Conservation (phyloP, 2,888 invertebrate species). For the Julus scanicus region DNA sequence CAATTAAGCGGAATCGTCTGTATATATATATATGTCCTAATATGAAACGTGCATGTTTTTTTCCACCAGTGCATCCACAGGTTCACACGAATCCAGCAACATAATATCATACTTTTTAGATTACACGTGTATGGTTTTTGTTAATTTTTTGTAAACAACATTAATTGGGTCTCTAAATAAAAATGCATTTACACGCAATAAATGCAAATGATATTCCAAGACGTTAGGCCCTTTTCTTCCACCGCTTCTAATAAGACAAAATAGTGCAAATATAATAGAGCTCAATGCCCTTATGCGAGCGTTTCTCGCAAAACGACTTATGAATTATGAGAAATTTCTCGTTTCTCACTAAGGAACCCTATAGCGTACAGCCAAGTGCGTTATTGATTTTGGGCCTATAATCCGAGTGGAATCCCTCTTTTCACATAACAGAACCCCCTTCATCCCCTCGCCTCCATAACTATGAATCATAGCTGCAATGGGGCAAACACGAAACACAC, state of each 20-base stretch:
- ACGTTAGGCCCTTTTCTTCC: background rate
- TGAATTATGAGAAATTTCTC: slow-evolving; percentile 45
- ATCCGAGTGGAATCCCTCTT: background rate
- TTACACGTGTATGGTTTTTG: background rate
- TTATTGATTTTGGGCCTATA: slow-evolving; percentile 36
- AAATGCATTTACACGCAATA: background rate
- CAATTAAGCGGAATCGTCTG: no score
- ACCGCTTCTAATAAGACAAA: background rate
- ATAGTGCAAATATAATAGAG: background rate
- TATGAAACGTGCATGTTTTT: background rate
- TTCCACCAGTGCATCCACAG: background rate
- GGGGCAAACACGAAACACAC: slow-evolving; percentile 23
- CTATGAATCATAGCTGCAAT: slow-evolving; percentile 45
- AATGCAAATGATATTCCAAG: background rate
- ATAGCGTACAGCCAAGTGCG: background rate
- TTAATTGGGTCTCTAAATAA: background rate
- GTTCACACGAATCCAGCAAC: no score
- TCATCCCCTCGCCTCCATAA: slow-evolving; percentile 42
- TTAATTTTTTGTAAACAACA: background rate
- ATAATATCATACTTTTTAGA: background rate
- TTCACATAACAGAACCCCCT: slow-evolving; percentile 24
- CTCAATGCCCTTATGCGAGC: slow-evolving; percentile 15
- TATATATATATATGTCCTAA: no score
- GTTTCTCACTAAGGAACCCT: background rate
- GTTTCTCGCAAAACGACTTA: slow-evolving; percentile 34